Percentiles rank a stretch among this genome's conserved stretches.
Evolutionary conservation across 2,888 invertebrate species (phyloP).

Genomic region (Aporophyla nigra): DNA sequence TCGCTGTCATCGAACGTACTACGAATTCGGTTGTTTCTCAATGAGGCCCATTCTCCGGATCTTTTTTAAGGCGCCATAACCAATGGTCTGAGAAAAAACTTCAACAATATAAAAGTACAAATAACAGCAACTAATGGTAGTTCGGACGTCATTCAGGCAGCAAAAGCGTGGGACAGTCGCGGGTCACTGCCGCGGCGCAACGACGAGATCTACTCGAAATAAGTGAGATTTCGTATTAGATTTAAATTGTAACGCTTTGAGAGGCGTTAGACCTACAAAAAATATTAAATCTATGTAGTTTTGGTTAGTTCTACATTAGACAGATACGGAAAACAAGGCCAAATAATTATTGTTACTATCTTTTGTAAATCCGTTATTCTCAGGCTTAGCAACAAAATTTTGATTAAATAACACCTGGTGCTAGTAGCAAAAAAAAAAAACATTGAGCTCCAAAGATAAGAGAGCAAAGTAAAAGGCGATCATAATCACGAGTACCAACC

Average conservation of each 20-base stretch:
- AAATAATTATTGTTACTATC: neutral
- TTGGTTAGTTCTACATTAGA: neutral
- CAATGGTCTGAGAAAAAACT: constrained; percentile 70
- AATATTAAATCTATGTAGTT: neutral
- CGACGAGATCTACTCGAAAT: constrained; percentile 71
- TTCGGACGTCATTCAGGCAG: constrained; percentile 65
- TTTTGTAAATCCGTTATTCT: constrained; percentile 16
- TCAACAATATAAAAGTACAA: constrained; percentile 68
- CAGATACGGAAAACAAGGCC: neutral
- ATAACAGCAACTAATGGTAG: constrained; percentile 69
- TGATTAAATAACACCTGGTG: constrained; percentile 44
- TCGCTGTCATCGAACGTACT: constrained; percentile 28
- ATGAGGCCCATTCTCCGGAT: constrained; percentile 17
- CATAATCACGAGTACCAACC: constrained; percentile 72
- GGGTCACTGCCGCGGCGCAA: constrained; percentile 69
- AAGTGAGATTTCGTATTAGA: constrained; percentile 62
- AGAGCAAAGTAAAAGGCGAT: constrained; percentile 71
- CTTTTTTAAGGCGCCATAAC: constrained; percentile 56
- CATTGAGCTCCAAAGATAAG: constrained; percentile 65
- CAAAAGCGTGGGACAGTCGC: constrained; percentile 80
- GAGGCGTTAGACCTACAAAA: constrained; percentile 4
- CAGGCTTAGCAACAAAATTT: constrained; percentile 46
- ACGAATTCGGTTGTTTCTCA: constrained; percentile 30
- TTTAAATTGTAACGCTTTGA: constrained; percentile 24
- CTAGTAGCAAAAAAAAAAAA: constrained; percentile 58